Evolutionary conservation across 1,140 invertebrate genomes (phyloP), one percentile per base, ranked within the genome.

Genomic region (Zophobas morio): DNA sequence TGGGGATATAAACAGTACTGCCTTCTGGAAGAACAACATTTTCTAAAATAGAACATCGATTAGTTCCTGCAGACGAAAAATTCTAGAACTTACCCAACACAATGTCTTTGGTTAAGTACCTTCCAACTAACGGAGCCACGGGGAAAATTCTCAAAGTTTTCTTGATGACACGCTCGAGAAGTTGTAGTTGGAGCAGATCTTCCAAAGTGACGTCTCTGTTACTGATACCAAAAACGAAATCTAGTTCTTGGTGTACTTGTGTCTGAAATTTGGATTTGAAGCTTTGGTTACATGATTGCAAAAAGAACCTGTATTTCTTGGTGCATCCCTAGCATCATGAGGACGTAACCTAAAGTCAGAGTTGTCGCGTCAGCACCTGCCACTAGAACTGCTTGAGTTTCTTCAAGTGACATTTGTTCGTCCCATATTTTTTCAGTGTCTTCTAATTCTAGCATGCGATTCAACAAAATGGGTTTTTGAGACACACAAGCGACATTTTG

Each of bases 61-160:
- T 84, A 82, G 42, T 8, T 46, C 42, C 42, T 8, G 20, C 20
- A 20, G 20, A 20, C 20, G 20, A 1, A 54, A 54, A 34, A 34
- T 20, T 32, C 6, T 34, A 32, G 1, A 84, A 46, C 8, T 4
- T 46, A 46, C 42, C 42, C 42, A 46, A 46, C 3, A 46, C 42
- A 46, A 46, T 46, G 42, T 46, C 42, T 46, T 46, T 46, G 3
- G 1, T 84, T 86, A 0, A 90, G 63, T 40, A 78, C 60, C 89
- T 80, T 6, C 88, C 87, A 36, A 93, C 85, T 1, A 90, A 79
- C 1, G 92, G 91, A 1, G 89, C 90, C 1, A 91, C 87, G 1
- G 92, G 92, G 80, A 88, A 92, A n/a, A 92, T 66, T 63, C 91
- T 82, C 39, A 93, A 80, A 0, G 90, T 89, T 87, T 94, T 93